phyloP scores from a whole-genome alignment of 2,797 vertebrate genomes.

The Rhinatrema bivittatum region DNA sequence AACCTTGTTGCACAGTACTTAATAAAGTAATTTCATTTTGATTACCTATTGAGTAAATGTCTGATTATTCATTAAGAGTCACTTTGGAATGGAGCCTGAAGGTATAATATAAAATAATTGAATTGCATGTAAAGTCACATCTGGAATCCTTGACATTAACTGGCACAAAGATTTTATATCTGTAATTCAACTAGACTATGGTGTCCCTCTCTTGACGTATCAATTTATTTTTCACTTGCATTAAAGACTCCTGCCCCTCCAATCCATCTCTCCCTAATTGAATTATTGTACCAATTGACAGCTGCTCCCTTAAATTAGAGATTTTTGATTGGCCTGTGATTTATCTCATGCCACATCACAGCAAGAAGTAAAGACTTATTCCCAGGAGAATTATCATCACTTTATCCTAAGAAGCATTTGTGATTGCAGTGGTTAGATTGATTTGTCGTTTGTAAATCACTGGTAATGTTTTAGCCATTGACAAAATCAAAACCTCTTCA shows the following conservation, averaged over 20 bases:
- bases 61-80: slow-evolving; percentile 60
- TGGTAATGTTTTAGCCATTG: too few species aligned
- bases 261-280: slow-evolving; percentile 23
- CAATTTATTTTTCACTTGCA: too few species aligned
- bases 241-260: slow-evolving; percentile 21
- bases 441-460: slow-evolving; percentile 19
- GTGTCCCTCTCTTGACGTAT: too few species aligned
- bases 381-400: slow-evolving; percentile 34
- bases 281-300: slow-evolving; percentile 24
- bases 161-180: slow-evolving; percentile 40
- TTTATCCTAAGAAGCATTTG: background rate
- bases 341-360: slow-evolving; percentile 34
- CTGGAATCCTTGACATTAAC: slow-evolving; percentile 55
- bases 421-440: slow-evolving; percentile 17
- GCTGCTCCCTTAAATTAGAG: slow-evolving; percentile 19
- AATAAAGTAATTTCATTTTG: slow-evolving; percentile 51
- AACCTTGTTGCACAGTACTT: slow-evolving; percentile 56
- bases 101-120: slow-evolving; percentile 65
- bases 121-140: slow-evolving; percentile 51
- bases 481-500: too few species aligned
- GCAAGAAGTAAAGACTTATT: slow-evolving; percentile 37
- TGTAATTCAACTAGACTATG: slow-evolving; percentile 33
- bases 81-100: slow-evolving; percentile 56
- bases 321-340: slow-evolving; percentile 27
- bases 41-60: slow-evolving; percentile 61